Conservation (phyloP, 2,113 vertebrate species). For the Cyprinodon tularosa region DNA sequence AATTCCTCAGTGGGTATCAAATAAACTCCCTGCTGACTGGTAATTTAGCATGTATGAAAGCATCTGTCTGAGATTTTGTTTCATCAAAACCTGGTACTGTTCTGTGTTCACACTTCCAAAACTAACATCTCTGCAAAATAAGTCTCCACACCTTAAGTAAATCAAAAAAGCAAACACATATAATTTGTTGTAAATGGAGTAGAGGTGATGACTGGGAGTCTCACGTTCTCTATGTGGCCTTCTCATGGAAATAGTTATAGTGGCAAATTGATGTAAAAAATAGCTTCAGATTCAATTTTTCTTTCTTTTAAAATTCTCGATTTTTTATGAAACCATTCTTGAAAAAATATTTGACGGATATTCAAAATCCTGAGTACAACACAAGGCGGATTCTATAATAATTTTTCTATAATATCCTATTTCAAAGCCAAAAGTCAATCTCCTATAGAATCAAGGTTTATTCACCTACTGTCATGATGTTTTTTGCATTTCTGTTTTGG, state of each 20-base stretch:
- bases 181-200: constrained; percentile 51
- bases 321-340: background rate
- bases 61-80: constrained; percentile 14
- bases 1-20: constrained; percentile 74
- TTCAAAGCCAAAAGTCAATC: too few species aligned
- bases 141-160: constrained; percentile 2
- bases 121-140: constrained; percentile 15
- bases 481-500: too few species aligned
- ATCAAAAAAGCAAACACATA: constrained; percentile 45
- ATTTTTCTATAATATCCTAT: too few species aligned
- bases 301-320: too few species aligned
- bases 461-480: too few species aligned
- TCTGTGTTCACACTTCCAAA: constrained; percentile 12
- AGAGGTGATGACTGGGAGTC: constrained; percentile 52
- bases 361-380: background rate
- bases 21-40: constrained; percentile 42
- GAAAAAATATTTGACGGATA: constrained; percentile 6
- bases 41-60: constrained; percentile 31
- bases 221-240: constrained; percentile 11
- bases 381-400: background rate
- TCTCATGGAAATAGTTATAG: constrained; percentile 4
- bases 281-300: constrained; percentile 1
- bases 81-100: constrained; percentile 31
- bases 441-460: too few species aligned
- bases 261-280: constrained; percentile 20